phyloP scores from a whole-genome alignment of 2,797 vertebrate genomes.

The Platyrinchus mystaceus region DNA sequence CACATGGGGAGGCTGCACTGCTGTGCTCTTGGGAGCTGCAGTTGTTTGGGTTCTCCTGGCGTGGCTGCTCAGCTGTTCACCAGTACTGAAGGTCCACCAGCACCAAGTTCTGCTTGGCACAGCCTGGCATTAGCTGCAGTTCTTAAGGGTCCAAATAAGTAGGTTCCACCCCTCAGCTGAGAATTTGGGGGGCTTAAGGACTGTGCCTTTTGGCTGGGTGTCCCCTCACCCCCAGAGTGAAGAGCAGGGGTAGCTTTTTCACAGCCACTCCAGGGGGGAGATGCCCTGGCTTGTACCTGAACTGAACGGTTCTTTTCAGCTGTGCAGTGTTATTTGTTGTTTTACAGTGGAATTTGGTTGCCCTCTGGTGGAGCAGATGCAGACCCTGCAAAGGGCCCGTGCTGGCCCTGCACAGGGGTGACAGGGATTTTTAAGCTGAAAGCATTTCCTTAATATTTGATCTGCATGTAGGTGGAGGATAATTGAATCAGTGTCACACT shows the following conservation, averaged over 20 bases:
- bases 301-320: neutral
- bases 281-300: neutral
- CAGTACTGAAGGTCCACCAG: neutral
- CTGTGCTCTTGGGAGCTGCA: neutral
- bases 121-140: neutral
- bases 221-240: neutral
- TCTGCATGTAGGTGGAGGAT: neutral
- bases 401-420: neutral
- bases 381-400: neutral
- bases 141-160: neutral
- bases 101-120: neutral
- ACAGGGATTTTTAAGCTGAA: neutral
- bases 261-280: neutral
- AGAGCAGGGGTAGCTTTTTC: neutral
- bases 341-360: conserved; percentile 56
- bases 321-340: neutral
- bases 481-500: neutral
- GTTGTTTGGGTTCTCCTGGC: neutral
- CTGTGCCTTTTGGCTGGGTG: neutral
- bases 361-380: conserved; percentile 74
- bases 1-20: neutral
- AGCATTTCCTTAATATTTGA: neutral
- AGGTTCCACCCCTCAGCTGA: neutral
- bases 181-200: neutral
- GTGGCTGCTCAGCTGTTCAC: neutral